phyloP scores from a whole-genome alignment of 2,888 invertebrate species.

The Trachelus troglodyta region DNA sequence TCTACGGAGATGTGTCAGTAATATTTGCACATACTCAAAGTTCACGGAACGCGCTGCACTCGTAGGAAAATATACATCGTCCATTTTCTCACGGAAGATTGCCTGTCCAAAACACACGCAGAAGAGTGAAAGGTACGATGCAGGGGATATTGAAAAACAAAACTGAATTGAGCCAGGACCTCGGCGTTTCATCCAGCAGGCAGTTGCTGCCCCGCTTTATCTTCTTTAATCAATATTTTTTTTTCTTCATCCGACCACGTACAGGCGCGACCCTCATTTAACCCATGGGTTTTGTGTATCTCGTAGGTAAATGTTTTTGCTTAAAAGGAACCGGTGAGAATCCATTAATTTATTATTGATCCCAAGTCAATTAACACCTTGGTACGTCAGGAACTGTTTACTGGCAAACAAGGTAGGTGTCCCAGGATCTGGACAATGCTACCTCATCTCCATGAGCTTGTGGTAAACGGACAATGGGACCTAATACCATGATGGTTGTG shows the following conservation, averaged over 20 bases:
- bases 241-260: neutral
- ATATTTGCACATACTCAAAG: neutral
- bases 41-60: neutral
- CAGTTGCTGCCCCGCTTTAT: neutral
- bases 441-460: conserved; percentile 34
- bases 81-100: conserved; percentile 40
- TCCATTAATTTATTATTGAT: conserved; percentile 35
- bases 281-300: neutral
- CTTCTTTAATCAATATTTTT: neutral
- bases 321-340: neutral
- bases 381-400: conserved; percentile 43
- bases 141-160: neutral
- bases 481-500: conserved; percentile 35
- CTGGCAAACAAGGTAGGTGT: conserved; percentile 36
- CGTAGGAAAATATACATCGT: conserved; percentile 24
- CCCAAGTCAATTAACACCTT: conserved; percentile 42
- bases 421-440: conserved; percentile 38
- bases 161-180: neutral
- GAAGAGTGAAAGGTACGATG: neutral
- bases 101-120: conserved; percentile 36
- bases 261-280: neutral
- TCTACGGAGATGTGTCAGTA: neutral
- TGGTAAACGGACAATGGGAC: conserved; percentile 46
- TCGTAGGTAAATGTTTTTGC: neutral
- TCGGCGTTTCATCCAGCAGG: neutral